Percentiles rank a stretch among this genome's conserved stretches.
phyloP scores from a whole-genome alignment of 2,797 vertebrate genomes.

The Microcaecilia unicolor region DNA sequence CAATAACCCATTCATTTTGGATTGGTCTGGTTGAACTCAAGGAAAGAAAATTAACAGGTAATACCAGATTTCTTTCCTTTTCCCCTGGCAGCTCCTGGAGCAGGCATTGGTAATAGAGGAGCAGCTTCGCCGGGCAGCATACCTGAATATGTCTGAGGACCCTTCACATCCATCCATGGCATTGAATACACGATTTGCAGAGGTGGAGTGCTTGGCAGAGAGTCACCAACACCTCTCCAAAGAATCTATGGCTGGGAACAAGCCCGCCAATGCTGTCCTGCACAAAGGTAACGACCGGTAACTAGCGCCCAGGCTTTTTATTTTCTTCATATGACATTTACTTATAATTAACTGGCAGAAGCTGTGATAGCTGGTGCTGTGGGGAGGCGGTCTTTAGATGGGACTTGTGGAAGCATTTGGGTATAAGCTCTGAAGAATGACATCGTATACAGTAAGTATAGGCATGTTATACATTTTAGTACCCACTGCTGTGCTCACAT shows the following conservation, averaged over 20 bases:
- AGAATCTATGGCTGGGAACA: conserved; percentile 97
- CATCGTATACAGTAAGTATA: no score
- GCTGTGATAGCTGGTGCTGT: not conserved
- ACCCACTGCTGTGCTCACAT: no score
- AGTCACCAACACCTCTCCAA: conserved; percentile 97
- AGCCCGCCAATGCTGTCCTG: conserved; percentile 92
- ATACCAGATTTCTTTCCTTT: no score
- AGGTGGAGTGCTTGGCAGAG: conserved; percentile 94
- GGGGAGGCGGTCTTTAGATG: no score
- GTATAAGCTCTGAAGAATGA: no score
- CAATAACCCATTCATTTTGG: no score
- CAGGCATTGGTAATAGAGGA: conserved; percentile 95
- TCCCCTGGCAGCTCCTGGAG: conserved; percentile 70
- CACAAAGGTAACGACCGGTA: conserved; percentile 79
- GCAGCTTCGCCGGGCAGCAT: conserved; percentile 87
- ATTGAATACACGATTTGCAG: conserved; percentile 92
- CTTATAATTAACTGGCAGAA: no score
- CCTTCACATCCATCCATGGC: conserved; percentile 96
- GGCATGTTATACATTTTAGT: no score
- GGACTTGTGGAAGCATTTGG: no score
- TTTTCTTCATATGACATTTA: not conserved
- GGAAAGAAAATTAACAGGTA: no score
- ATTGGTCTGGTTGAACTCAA: no score
- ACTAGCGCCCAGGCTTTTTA: not conserved
- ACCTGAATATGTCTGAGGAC: conserved; percentile 95